Evolutionary conservation across 2,113 vertebrate species (phyloP), one percentile per base, ranked within the genome.

Genomic region (Mobula birostris): DNA sequence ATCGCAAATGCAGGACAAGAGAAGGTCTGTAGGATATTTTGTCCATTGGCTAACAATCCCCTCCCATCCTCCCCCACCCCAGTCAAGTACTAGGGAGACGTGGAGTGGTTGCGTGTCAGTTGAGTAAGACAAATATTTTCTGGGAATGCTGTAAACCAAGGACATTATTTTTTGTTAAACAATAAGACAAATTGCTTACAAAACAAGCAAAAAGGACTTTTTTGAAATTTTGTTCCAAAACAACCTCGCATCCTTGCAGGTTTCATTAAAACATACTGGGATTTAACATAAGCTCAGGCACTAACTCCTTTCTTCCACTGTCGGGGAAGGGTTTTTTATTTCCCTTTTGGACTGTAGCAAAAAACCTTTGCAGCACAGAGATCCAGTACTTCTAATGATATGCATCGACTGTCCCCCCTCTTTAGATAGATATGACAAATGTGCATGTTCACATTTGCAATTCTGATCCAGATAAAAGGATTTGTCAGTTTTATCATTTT

Each of bases 271-370:
- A 94, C 94, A 94, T 87, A 94, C 91, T 74, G 91, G 97, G 96
- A 96, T 96, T 96, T 96, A 97, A 88, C 96, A 97, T 97, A 97
- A 96, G 96, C 97, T 97, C 97, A 97, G 97, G 97, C 97, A 97
- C 97, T 97, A 97, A 97, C 97, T 96, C 96, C 96, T 95, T 95
- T 94, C 76, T 83, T 96, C 97, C 95, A 95, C 94, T 93, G 91
- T 76, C 48, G 68, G 91, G 91, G 91, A 93, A 93, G 91, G 70
- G 94, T 95, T 95, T 96, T 96, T 95, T 48, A 48, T 48, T 74
- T 74, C 72, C 95, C 96, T 94, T 96, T 96, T 96, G 95, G 96
- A 96, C 96, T 96, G 96, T 97, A 97, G 96, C 95, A 96, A 95
- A 95, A 95, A 96, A 95, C 68, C 72, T 93, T 76, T 93, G 91